Evolutionary conservation across 2,888 invertebrate genomes (phyloP).

Genomic region (Agelastica alni): DNA sequence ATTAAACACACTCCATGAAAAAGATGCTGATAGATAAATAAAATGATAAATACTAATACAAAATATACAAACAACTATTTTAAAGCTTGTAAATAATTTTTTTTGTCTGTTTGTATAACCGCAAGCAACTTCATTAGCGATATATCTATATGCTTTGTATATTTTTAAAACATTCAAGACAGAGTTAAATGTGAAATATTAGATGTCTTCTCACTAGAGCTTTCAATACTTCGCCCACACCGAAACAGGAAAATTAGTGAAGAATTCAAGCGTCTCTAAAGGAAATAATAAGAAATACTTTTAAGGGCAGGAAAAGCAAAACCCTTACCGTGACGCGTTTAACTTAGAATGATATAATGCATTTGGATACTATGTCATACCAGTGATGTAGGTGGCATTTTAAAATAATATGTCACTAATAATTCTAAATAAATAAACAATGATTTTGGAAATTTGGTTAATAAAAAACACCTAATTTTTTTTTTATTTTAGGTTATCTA

Average conservation of each 20-base stretch:
- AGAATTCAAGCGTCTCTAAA: constrained; percentile 16
- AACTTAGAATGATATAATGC: constrained; percentile 16
- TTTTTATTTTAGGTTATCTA: no score
- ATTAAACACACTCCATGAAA: no score
- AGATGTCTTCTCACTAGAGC: not conserved
- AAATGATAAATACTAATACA: no score
- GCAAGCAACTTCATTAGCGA: not conserved
- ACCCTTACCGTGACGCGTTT: constrained; percentile 3
- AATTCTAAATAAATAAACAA: no score
- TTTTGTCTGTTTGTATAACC: not conserved
- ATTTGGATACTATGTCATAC: not conserved
- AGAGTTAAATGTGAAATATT: not conserved
- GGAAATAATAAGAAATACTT: constrained; percentile 16
- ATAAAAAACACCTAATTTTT: no score
- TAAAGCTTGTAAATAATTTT: not conserved
- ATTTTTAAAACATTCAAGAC: not conserved
- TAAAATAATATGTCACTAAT: no score
- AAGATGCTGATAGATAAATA: no score
- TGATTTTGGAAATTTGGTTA: no score
- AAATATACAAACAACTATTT: not conserved
- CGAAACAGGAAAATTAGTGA: constrained; percentile 21
- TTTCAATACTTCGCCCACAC: not conserved
- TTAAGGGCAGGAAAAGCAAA: constrained; percentile 4
- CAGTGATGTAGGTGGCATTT: not conserved
- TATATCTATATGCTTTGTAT: not conserved